phyloP scores from a whole-genome alignment of 1,140 invertebrate species.

The Colletes gigas region DNA sequence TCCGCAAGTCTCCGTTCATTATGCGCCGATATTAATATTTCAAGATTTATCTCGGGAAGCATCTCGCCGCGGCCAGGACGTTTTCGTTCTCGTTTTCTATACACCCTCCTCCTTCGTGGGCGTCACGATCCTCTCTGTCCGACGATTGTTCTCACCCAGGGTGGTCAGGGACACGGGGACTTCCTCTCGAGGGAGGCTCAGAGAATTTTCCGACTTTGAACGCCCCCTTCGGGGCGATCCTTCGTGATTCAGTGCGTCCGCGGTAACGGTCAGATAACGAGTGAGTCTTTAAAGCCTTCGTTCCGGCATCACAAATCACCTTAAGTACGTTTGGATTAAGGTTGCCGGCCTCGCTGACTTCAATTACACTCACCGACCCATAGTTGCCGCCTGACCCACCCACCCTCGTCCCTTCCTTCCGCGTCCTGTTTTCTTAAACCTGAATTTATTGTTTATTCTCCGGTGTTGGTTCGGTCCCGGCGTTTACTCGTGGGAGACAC shows the following conservation, averaged over 20 bases:
- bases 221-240: conserved; percentile 1
- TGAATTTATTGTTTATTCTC: conserved; percentile 71
- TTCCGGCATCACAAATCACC: conserved; percentile 67
- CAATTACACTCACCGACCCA: conserved; percentile 53
- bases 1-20: conserved; percentile 23
- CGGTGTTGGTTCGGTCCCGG: conserved; percentile 28
- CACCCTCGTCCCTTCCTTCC: neutral
- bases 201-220: conserved; percentile 24
- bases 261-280: conserved; percentile 58
- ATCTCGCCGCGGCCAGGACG: neutral
- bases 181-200: neutral
- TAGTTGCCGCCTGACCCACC: neutral
- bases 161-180: neutral
- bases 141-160: conserved; percentile 2
- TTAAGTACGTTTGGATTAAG: conserved; percentile 63
- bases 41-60: conserved; percentile 27
- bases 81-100: neutral
- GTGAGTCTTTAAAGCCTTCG: conserved; percentile 58
- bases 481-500: conserved; percentile 42
- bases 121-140: neutral
- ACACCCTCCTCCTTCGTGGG: neutral
- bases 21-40: conserved; percentile 47
- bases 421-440: conserved; percentile 70
- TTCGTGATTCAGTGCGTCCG: conserved; percentile 44
- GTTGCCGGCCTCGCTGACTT: conserved; percentile 40